phyloP scores from a whole-genome alignment of 2,797 vertebrate genomes.

The Benthosema pterotum region DNA sequence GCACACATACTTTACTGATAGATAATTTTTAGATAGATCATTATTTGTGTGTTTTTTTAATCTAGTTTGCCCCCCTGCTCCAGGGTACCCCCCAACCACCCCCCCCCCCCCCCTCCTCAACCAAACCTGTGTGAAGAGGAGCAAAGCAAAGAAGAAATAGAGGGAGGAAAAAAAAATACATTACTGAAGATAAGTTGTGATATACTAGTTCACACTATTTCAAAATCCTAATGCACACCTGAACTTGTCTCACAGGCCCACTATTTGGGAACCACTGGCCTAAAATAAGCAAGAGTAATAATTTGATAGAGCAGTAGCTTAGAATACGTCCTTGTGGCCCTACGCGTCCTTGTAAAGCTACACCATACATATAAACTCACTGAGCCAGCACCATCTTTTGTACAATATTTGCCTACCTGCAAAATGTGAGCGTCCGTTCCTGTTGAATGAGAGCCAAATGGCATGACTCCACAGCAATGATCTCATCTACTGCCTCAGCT shows the following conservation, averaged over 20 bases:
- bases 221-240: background rate
- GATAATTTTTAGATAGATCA: no score
- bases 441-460: constrained; percentile 69
- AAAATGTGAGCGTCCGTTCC: constrained; percentile 16
- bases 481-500: constrained; percentile 58
- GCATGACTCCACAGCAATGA: constrained; percentile 54
- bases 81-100: no score
- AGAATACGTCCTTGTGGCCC: no score
- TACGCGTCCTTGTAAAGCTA: background rate
- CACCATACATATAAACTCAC: background rate
- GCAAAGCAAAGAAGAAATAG: no score
- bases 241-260: no score
- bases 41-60: no score
- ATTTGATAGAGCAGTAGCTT: no score
- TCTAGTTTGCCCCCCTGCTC: no score
- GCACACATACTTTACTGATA: no score
- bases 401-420: background rate
- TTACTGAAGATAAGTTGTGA: background rate
- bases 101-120: no score
- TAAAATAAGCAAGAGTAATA: background rate
- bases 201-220: background rate
- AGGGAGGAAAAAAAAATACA: no score
- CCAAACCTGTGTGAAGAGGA: no score
- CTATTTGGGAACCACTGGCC: background rate
- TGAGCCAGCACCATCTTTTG: constrained; percentile 33